Base-by-base conservation (phyloP, 2,888 invertebrate species). In the Allophyes oxyacanthae region DNA sequence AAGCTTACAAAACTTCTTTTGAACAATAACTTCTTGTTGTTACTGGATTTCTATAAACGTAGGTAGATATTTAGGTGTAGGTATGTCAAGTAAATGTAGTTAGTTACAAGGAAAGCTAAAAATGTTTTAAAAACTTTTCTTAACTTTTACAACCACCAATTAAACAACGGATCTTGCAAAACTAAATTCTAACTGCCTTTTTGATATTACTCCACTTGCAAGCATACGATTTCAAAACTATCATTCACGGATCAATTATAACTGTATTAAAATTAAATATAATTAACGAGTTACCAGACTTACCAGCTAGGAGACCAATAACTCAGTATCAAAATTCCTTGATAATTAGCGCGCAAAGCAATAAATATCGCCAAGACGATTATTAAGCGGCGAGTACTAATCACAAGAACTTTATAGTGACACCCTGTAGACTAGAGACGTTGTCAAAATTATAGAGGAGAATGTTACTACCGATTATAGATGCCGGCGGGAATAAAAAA, bases 311-410 rank as follows among this genome's bases (percentile, higher is more conserved):
- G 64, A 77, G 79, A 76, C 85, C 86, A 82, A 92, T 92, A 92
- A 90, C 82, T 92, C 91, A 90, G 91, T 91, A 92, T 93, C 92
- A 92, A 93, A 92, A 92, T 92, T 90, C 90, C 81, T 81, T 88
- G 84, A 91, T 93, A 93, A 93, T 93, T 92, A 92, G 92, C 85
- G 70, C 76, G 80, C 77, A 77, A 77, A 78, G 90, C 86, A 85
- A 92, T 93, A 93, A 93, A 93, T 93, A 92, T 90, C 74, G 80
- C 83, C 85, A 74, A 85, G 89, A 85, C 82, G 87, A 92, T 92
- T 90, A 92, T 91, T 90, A 90, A 87, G 81, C 87, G 88, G 89
- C 87, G 78, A 84, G 86, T 81, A 80, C 78, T 90, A 90, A 91
- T 92, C 90, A 88, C 83, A 86, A 88, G 86, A 83, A 88, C 82